A percentile compares a stretch with the other conserved stretches of the same genome.
These are phyloP conservation scores for Ophioninae sp. DNA, from an alignment of 2,888 invertebrate genomes.

Conservation along the genomic window DNA sequence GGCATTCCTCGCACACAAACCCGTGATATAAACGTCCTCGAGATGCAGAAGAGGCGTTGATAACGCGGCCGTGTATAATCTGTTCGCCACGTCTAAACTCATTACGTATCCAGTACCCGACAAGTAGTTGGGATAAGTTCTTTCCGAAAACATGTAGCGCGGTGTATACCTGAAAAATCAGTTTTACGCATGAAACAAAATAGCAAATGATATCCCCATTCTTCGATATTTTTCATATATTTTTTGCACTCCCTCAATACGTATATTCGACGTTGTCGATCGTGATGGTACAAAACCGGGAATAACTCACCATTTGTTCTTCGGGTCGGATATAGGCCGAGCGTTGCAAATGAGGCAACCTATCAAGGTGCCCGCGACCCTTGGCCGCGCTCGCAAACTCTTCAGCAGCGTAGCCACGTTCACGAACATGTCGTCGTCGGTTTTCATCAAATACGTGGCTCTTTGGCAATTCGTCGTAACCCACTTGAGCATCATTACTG, in stretches of 20 bases:
- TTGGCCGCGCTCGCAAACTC: conserved; percentile 72
- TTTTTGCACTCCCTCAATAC: background rate
- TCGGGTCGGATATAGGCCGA: conserved; percentile 87
- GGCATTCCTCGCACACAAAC: conserved; percentile 86
- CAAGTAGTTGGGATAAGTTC: conserved; percentile 89
- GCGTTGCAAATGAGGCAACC: conserved; percentile 92
- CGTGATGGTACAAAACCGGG: background rate
- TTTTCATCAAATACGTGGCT: conserved; percentile 89
- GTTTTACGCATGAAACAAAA: background rate
- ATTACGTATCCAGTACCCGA: conserved; percentile 92
- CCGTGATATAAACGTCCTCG: conserved; percentile 91
- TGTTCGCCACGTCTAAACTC: conserved; percentile 86
- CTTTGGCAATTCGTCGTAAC: conserved; percentile 85
- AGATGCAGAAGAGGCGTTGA: conserved; percentile 88
- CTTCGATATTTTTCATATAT: background rate
- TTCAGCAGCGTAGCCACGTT: conserved; percentile 87
- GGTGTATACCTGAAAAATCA: conserved; percentile 86
- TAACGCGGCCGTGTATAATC: conserved; percentile 86
- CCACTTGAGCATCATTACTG: conserved; percentile 93
- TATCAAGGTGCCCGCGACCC: conserved; percentile 83
- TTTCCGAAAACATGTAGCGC: conserved; percentile 88
- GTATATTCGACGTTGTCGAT: background rate
- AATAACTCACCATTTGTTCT: conserved; percentile 87
- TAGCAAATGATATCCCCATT: background rate
- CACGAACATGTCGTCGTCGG: conserved; percentile 93